Conservation (phyloP, 2,888 invertebrate species). For the Tineola bisselliella region DNA sequence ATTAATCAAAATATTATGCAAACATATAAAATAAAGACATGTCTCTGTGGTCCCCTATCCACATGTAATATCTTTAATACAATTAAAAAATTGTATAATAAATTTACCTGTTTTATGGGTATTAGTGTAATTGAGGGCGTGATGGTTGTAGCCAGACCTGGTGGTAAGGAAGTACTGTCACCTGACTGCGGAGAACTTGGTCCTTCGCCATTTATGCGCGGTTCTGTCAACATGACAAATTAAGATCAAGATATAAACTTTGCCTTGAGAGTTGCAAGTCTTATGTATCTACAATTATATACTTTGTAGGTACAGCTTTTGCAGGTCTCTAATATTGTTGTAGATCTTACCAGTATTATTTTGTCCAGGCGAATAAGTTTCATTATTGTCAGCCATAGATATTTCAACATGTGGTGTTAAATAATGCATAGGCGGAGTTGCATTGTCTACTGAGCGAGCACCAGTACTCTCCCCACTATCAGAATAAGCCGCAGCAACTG, state of each 20-base stretch:
- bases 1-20: too few relatives aligned
- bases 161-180: slow-evolving; percentile 77
- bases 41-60: too few relatives aligned
- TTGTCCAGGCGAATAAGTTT: slow-evolving; percentile 70
- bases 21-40: too few relatives aligned
- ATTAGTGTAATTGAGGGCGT: slow-evolving; percentile 88
- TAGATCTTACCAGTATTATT: slow-evolving; percentile 37
- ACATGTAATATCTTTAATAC: too few relatives aligned
- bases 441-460: slow-evolving; percentile 83
- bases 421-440: slow-evolving; percentile 91
- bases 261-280: too few relatives aligned
- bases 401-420: slow-evolving; percentile 92
- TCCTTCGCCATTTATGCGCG: slow-evolving; percentile 73
- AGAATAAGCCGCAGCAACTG: slow-evolving; percentile 78
- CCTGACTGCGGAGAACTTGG: slow-evolving; percentile 84
- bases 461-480: slow-evolving; percentile 87
- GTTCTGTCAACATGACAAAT: slow-evolving; percentile 29
- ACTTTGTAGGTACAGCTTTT: too few relatives aligned
- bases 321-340: too few relatives aligned
- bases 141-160: slow-evolving; percentile 69
- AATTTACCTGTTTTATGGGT: slow-evolving; percentile 80
- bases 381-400: slow-evolving; percentile 85
- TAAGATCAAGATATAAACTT: not conserved
- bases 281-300: too few relatives aligned
- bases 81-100: too few relatives aligned